Evolutionary conservation across 2,113 vertebrate genomes (phyloP), one percentile per base, ranked within the genome.

Genomic region (Pungitius pungitius): DNA sequence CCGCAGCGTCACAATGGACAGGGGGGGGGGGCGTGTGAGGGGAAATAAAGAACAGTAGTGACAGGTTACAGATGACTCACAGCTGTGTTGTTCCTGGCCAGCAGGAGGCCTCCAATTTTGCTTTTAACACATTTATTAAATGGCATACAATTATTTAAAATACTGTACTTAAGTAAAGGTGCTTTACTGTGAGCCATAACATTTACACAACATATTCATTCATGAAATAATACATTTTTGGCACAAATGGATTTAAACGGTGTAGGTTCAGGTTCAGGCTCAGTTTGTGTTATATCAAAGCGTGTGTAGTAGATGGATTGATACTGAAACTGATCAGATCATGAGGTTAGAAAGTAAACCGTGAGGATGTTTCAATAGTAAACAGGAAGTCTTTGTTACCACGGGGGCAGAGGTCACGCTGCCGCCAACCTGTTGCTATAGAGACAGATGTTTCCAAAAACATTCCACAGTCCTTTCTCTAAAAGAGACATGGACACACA

Each of bases 321-420:
- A 49, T 35, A 37, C 67, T 15, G n/a, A 15, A 67, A 35, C 33
- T 35, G 75, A 58, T 78, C 79, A 73, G 64, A n/a, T n/a, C 6
- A 10, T 47, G 59, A 22, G 76, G 77, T 79, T 76, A 56, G 30
- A 61, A 45, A 49, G 76, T 81, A 78, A 87, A 84, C 60, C 72
- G 5, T 17, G 15, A 63, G 40, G 67, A 80, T 18, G 61, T 20
- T 69, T 7, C 0, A 5, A 67, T 49, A 8, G 85, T 85, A 85
- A 89, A 91, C 86, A 89, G 87, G 86, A 89, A 91, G 90, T 17
- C 69, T 73, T 47, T 86, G 78, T 86, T 85, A 69, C 81, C 80
- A 75, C 67, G 63, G 40, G 81, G 78, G 17, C 27, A 81, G 84
- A 77, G 88, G 89, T 89, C 82, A 82, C 1, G 3, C 73, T 71